These are phyloP conservation scores for Hippasteria phrygiana DNA, from an alignment of 53 echinoderm and acorn worm genomes.

Conservation along the genomic window DNA sequence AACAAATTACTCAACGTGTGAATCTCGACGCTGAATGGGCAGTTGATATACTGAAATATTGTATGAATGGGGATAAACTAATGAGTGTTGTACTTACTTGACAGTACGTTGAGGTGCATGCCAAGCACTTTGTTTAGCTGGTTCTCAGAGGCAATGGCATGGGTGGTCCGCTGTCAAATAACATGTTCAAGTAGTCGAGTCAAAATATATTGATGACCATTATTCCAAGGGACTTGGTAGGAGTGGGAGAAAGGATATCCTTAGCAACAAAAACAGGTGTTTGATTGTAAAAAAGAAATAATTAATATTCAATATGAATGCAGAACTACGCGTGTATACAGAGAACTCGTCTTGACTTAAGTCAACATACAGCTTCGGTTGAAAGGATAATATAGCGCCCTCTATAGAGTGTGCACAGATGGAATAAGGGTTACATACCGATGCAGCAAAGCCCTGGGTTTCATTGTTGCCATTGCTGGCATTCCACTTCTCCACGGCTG, in stretches of 20 bases:
- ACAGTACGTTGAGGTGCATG: conserved; percentile 81
- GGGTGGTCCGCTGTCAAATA: conserved; percentile 75
- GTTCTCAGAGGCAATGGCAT: conserved; percentile 81
- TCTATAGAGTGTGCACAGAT: neutral
- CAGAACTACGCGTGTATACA: too few relatives aligned
- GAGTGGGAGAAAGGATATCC: neutral
- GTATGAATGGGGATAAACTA: neutral
- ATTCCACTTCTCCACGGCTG: conserved; percentile 94
- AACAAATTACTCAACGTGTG: too few relatives aligned
- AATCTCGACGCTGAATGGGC: too few relatives aligned
- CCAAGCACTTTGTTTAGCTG: conserved; percentile 79
- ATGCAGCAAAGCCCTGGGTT: conserved; percentile 62
- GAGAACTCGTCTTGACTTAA: too few relatives aligned
- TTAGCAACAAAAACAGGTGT: too few relatives aligned
- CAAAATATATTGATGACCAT: conserved; percentile 4
- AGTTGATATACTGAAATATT: neutral
- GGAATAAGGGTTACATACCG: conserved; percentile 56
- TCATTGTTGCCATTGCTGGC: conserved; percentile 61
- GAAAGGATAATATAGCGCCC: neutral
- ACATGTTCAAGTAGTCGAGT: neutral
- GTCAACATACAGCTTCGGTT: too few relatives aligned
- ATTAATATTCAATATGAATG: too few relatives aligned
- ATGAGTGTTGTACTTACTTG: conserved; percentile 92
- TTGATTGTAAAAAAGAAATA: too few relatives aligned
- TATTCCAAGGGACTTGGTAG: neutral